Conservation (phyloP, 1,140 invertebrate genomes). For the Halyomorpha halys region DNA sequence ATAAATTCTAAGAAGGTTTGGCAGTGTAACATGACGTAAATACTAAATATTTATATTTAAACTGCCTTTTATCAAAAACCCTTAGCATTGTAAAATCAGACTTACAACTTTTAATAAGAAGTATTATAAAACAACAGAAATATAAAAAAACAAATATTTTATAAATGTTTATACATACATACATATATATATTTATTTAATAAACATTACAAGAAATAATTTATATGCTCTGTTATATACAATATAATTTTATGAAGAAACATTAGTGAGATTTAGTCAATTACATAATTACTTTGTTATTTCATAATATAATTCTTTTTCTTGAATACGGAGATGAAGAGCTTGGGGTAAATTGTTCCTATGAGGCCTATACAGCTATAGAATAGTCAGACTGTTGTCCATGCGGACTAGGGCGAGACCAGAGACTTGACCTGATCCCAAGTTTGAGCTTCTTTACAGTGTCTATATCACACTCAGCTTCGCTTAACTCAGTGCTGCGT, state of each 20-base stretch:
- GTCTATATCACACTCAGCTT: conserved; percentile 63
- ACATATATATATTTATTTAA: conserved; percentile 2
- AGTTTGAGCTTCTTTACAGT: conserved; percentile 64
- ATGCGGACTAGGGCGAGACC: conserved; percentile 47
- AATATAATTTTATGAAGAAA: not conserved
- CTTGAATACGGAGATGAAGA: conserved; percentile 8
- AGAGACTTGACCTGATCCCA: conserved; percentile 55
- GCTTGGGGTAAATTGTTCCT: not conserved
- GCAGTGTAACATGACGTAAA: too few relatives aligned
- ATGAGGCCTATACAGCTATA: conserved; percentile 46
- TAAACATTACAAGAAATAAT: not conserved
- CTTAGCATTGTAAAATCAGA: conserved; percentile 11
- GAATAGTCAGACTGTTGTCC: conserved; percentile 47
- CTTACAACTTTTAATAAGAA: conserved; percentile 10
- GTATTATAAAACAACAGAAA: not conserved
- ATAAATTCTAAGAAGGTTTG: too few relatives aligned
- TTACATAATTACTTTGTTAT: conserved; percentile 9
- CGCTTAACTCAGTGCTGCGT: conserved; percentile 45
- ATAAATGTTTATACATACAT: not conserved
- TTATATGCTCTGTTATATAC: not conserved
- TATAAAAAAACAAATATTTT: conserved; percentile 7
- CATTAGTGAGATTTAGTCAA: not conserved
- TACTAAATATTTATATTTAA: too few relatives aligned
- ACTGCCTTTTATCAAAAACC: too few relatives aligned
- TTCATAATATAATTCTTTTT: not conserved